Evolutionary conservation across 1,140 invertebrate genomes (phyloP).

Genomic region (Wasmannia auropunctata): DNA sequence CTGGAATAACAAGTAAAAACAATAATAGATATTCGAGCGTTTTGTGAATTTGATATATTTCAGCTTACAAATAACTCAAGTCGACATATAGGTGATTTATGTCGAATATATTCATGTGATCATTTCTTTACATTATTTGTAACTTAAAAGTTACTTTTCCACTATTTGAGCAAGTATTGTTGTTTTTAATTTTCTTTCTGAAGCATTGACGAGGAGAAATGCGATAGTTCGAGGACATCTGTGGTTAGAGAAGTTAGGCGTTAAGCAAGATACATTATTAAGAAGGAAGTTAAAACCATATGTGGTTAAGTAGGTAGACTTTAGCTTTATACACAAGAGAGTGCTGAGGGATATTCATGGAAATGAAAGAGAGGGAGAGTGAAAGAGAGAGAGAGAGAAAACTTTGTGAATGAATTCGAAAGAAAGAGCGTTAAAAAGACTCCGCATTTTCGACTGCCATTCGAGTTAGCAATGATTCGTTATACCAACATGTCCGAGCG

Average conservation of each 20-base stretch:
- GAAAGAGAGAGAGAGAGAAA: constrained; percentile 44
- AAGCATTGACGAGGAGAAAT: background rate
- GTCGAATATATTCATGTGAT: background rate
- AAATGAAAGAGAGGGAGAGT: constrained; percentile 33
- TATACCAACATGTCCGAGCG: constrained; percentile 69
- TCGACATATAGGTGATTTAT: background rate
- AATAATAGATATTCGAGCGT: constrained; percentile 41
- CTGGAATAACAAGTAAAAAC: background rate
- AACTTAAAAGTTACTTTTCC: background rate
- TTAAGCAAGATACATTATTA: constrained; percentile 58
- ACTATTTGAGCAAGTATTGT: background rate
- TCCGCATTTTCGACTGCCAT: constrained; percentile 71
- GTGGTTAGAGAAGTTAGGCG: constrained; percentile 63
- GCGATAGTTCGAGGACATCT: constrained; percentile 45
- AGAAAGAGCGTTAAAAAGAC: constrained; percentile 44
- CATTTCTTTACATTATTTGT: background rate
- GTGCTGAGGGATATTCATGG: constrained; percentile 49
- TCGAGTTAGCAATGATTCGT: constrained; percentile 62
- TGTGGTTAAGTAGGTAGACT: constrained; percentile 73
- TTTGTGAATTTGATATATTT: background rate
- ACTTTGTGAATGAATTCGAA: constrained; percentile 38
- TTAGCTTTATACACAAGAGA: constrained; percentile 79
- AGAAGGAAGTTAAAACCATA: constrained; percentile 37
- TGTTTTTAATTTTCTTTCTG: background rate
- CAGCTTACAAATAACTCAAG: background rate